Base-by-base conservation (phyloP, 2,113 vertebrate genomes). In the Passer domesticus region DNA sequence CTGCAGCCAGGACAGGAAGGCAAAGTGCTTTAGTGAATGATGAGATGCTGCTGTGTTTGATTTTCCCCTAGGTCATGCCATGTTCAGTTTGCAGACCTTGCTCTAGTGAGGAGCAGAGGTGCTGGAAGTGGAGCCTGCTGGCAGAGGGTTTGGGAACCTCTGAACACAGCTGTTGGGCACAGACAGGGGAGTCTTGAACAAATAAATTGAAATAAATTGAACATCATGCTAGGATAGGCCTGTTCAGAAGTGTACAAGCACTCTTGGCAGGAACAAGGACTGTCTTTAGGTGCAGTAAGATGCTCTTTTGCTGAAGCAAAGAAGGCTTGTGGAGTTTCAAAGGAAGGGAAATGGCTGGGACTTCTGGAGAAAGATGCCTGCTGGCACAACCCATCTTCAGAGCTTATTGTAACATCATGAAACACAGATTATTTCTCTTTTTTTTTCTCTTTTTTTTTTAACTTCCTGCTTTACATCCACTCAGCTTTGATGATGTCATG, bases 401-500 rank as follows among this genome's bases (percentile, higher is more conserved):
- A 69, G 67, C 35, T 63, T 80, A 10, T 41, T 95, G 80, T 93
- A 93, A 70, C 76, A 44, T 81, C 66, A 6, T 50, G 85, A 92
- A 89, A 75, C 76, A 31, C 13, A 1, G 62, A 63, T 41, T 20
- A 8, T 56, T 73, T 92, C 2, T 7, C 11, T 30, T 31, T 41
- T 52, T 11, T 31, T 30, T 23, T 30, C 16, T 24, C 6, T 28
- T 59, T 43, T 62, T 39, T 97, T 97, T 97, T 97, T 60, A 49
- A 94, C 97, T 98, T 98, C 97, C 97, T 98, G 96, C 94, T 98
- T 98, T 97, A 96, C 93, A 96, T 97, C 97, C 96, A 97, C 97
- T 94, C 85, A 94, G 73, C 93, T 97, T 88, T 92, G 97, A 94
- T 98, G 98, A 98, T 97, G 97, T 98, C 97, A 98, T 97, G 98